Evolutionary conservation across 2,113 vertebrate species (phyloP).

Genomic region (Seriola rivoliana): DNA sequence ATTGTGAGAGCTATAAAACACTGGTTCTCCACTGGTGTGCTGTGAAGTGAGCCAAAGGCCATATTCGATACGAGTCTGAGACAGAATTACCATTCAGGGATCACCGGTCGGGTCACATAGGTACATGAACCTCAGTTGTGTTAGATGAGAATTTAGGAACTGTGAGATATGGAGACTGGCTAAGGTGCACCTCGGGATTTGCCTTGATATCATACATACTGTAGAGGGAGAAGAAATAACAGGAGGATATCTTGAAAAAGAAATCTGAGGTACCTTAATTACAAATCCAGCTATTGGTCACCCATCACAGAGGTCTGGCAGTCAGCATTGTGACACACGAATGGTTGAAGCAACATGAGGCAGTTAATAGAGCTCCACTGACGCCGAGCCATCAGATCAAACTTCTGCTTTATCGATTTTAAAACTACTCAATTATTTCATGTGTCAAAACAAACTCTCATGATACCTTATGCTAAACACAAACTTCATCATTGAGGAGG

Average conservation of each 20-base stretch:
- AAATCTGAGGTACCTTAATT: constrained; percentile 19
- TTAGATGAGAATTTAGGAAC: constrained; percentile 69
- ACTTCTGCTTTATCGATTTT: constrained; percentile 1
- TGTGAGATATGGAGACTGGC: constrained; percentile 54
- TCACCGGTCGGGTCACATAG: constrained; percentile 61
- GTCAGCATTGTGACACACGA: constrained; percentile 2
- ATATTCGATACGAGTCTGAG: constrained; percentile 66
- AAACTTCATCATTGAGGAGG: constrained; percentile 2
- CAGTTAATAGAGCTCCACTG: not conserved
- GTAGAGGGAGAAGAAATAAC: constrained; percentile 12
- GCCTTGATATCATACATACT: constrained; percentile 26
- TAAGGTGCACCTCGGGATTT: constrained; percentile 51
- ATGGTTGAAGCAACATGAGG: constrained; percentile 10
- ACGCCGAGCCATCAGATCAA: constrained; percentile 4
- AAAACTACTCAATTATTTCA: not conserved
- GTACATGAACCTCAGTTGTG: constrained; percentile 58
- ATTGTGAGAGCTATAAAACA: constrained; percentile 66
- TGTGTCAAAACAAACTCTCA: constrained; percentile 1
- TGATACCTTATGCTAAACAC: not conserved
- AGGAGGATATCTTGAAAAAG: constrained; percentile 18
- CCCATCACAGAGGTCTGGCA: constrained; percentile 7
- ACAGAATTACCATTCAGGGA: constrained; percentile 75
- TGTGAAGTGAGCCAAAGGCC: constrained; percentile 72
- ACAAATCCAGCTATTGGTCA: constrained; percentile 11
- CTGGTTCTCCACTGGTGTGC: constrained; percentile 52